Base-by-base conservation (phyloP, 2,888 invertebrate genomes). In the Trissoscelio sp. region DNA sequence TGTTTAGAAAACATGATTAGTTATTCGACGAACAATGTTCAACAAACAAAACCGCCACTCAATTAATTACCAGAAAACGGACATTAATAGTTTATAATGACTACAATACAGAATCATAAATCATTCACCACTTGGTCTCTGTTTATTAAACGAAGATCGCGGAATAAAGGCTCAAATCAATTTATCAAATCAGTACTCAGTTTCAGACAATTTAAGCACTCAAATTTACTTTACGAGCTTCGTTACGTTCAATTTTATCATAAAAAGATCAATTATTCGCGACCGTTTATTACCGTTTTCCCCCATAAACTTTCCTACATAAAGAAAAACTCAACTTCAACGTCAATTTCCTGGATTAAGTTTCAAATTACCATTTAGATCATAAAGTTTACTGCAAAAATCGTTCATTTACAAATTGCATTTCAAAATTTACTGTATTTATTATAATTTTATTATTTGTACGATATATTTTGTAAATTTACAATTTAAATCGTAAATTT, bases 211-310 rank as follows among this genome's bases (percentile, higher is more conserved):
- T 48, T 48, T 48, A 48, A 46, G n/a, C 22, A 48, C 11, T 48
- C n/a, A 48, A 48, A 48, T 42, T 42, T 42, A 42, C 14, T 42
- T 42, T 42, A 42, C 22, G 48, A 48, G 48, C 48, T 11, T 48
- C 22, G 22, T 48, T 48, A 48, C 48, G 48, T 48, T 48, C 48
- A n/a, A 22, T 48, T 48, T 48, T 48, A 48, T 48, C 48, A 48
- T 48, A 48, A 48, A 48, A 22, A 48, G 48, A 48, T 48, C 48
- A 48, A 48, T 48, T 48, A 48, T 48, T n/a, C 48, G 0, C 14
- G 5, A 22, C 3, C 37, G 37, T 37, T 37, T 37, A 37, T 37
- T 37, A 11, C 37, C 11, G n/a, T n/a, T n/a, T n/a, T 37, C n/a
- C n/a, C n/a, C 37, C 22, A 22, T 22, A 28, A 53, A n/a, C 31